Evolutionary conservation across 2,113 vertebrate genomes (phyloP), one percentile per base, ranked within the genome.

Genomic region (Paedocypris sp.): DNA sequence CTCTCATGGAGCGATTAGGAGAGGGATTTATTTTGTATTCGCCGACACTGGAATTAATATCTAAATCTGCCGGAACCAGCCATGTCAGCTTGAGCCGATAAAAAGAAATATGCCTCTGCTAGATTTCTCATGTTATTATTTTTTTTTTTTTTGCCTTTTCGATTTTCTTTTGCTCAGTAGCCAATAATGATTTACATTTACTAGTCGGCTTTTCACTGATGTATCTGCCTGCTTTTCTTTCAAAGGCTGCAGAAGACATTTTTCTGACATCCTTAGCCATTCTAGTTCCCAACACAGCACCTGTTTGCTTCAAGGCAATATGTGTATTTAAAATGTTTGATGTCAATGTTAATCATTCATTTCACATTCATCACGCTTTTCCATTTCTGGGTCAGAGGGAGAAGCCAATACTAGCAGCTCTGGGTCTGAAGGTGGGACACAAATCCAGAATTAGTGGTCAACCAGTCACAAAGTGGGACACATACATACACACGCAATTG

Each of bases 1-100:
- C 77, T 83, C 78, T 82, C 77, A 67, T 70, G 52, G 69, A 56
- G 62, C 32, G 78, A 84, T 84, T 84, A 84, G 77, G 74, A 62
- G 62, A 76, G 67, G 82, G 81, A 83, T 82, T 83, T 84, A 81
- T 78, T 83, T 54, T 59, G 75, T 76, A 82, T 80, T 86, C 81
- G 69, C 75, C 75, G 66, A 65, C 62, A 78, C 72, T 68, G 77
- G 79, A 85, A 85, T 86, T 80, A 79, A 82, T 82, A 85, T 83
- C 77, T 77, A 78, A 84, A 82, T 77, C 75, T 71, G 70, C 49
- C 66, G 43, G 66, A 62, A 73, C 72, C 73, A 73, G 62, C 79
- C 75, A 74, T 83, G 79, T 80, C 83, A 77, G 62, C 78, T 70
- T 7, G 39, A 63, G 78, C 77, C 76, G 80, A 84, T 83, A 82